Evolutionary conservation across 2,888 invertebrate genomes (phyloP).

Genomic region (Parthenolecanium corni): DNA sequence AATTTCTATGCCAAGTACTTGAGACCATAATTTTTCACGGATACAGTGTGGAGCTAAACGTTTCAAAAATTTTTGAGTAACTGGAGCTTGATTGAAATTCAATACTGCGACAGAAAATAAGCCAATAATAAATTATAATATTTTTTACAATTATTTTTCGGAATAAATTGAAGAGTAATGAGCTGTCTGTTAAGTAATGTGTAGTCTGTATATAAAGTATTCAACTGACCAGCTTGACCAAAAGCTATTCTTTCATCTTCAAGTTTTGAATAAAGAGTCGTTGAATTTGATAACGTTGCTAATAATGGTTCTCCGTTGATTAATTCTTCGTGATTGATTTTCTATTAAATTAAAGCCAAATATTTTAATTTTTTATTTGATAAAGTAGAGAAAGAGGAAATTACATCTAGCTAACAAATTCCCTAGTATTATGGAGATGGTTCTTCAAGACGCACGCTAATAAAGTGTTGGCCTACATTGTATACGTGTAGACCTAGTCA

Average conservation of each 20-base stretch:
- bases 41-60: conserved; percentile 67
- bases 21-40: conserved; percentile 73
- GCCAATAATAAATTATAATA: too few relatives aligned
- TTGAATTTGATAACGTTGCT: conserved; percentile 45
- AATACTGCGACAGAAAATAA: conserved; percentile 46
- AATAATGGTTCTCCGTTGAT: conserved; percentile 64
- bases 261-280: conserved; percentile 44
- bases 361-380: too few relatives aligned
- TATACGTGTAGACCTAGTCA: too few relatives aligned
- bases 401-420: too few relatives aligned
- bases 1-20: conserved; percentile 62
- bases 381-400: too few relatives aligned
- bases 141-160: too few relatives aligned
- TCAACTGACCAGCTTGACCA: conserved; percentile 51
- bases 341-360: conserved; percentile 40
- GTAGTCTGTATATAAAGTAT: neutral
- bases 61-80: conserved; percentile 82
- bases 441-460: too few relatives aligned
- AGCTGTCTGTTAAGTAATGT: neutral
- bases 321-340: conserved; percentile 58
- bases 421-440: too few relatives aligned
- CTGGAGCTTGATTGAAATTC: conserved; percentile 66
- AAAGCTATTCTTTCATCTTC: conserved; percentile 58
- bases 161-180: neutral
- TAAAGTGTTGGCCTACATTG: too few relatives aligned